Conservation (phyloP, 2,888 invertebrate species). For the Andrena hattorfiana region DNA sequence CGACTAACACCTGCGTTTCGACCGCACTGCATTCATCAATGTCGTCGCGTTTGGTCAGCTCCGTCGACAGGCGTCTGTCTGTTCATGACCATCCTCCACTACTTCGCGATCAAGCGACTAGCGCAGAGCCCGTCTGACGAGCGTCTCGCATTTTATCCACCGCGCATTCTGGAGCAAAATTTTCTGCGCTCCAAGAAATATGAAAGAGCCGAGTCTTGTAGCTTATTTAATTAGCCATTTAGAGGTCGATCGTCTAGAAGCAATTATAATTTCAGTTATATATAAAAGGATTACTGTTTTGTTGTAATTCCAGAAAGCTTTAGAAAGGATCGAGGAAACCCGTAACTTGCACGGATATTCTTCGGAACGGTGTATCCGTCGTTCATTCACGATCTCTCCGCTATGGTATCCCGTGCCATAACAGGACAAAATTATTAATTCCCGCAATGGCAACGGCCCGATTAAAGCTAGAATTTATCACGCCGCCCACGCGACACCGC, state of each 20-base stretch:
- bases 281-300: neutral
- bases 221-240: no score
- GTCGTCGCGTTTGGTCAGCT: neutral
- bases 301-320: neutral
- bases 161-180: no score
- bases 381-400: conserved; percentile 49
- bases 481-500: conserved; percentile 65
- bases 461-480: conserved; percentile 70
- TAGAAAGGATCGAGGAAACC: neutral
- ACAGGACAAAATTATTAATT: conserved; percentile 69
- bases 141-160: no score
- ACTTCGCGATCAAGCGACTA: no score
- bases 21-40: conserved; percentile 8
- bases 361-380: conserved; percentile 6
- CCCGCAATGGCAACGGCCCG: conserved; percentile 62
- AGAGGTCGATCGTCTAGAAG: neutral
- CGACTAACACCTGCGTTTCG: conserved; percentile 24
- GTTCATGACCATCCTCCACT: no score
- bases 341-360: conserved; percentile 36
- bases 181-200: no score
- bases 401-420: conserved; percentile 26
- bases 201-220: no score
- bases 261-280: neutral
- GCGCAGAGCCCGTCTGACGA: no score
- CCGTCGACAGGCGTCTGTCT: no score